These are phyloP conservation scores for Calyptommatus sinebrachiatus DNA, from an alignment of 2,113 vertebrate genomes.

Conservation along the genomic window DNA sequence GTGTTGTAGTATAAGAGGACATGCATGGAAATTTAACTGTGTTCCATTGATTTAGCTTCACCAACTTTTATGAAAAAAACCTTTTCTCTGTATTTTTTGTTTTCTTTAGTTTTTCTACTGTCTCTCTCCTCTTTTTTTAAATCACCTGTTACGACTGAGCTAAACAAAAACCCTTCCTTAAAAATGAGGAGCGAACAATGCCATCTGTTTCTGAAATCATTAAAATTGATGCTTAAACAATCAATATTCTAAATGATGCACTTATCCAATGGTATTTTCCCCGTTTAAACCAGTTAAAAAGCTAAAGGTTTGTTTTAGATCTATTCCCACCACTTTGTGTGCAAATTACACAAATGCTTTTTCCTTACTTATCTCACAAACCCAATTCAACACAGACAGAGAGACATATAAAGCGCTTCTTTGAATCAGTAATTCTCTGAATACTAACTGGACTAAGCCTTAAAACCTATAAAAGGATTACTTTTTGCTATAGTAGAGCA, in stretches of 20 bases:
- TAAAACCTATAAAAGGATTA: conserved; percentile 19
- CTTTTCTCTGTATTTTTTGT: conserved; percentile 93
- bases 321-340: conserved; percentile 86
- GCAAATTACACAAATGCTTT: conserved; percentile 82
- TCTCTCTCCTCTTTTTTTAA: conserved; percentile 73
- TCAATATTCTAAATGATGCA: conserved; percentile 92
- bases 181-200: conserved; percentile 78
- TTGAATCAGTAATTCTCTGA: conserved; percentile 51
- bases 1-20: conserved; percentile 62
- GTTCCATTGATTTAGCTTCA: conserved; percentile 81
- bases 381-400: conserved; percentile 71
- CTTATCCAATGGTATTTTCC: conserved; percentile 81
- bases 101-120: conserved; percentile 80
- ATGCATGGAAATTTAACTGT: conserved; percentile 81
- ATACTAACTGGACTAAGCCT: conserved; percentile 27
- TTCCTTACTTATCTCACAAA: conserved; percentile 85
- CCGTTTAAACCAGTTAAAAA: conserved; percentile 87
- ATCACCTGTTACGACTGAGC: conserved; percentile 63
- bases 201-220: conserved; percentile 85
- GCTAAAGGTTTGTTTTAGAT: conserved; percentile 88
- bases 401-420: conserved; percentile 47
- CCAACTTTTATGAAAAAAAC: conserved; percentile 72
- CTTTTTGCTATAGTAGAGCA: not conserved
- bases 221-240: conserved; percentile 85
- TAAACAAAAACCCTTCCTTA: conserved; percentile 74